A percentile compares a stretch with the other conserved stretches of the same genome.
phyloP scores from a whole-genome alignment of 2,113 vertebrate genomes.

The Willisornis vidua region DNA sequence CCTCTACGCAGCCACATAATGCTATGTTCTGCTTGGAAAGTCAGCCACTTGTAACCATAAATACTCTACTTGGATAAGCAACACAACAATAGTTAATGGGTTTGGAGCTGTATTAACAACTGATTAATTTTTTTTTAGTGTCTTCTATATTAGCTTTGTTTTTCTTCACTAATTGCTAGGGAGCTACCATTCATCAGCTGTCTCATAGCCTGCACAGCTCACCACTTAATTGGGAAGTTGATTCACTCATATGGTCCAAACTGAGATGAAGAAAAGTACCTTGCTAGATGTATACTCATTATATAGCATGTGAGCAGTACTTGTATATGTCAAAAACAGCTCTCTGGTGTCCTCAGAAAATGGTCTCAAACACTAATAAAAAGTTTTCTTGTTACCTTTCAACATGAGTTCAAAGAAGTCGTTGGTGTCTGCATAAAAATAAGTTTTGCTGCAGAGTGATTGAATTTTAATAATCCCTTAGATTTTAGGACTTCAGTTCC shows the following conservation, averaged over 20 bases:
- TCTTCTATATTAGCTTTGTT: background rate
- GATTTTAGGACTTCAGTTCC: constrained; percentile 62
- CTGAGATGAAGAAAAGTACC: background rate
- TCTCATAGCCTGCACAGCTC: constrained; percentile 22
- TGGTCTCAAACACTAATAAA: constrained; percentile 51
- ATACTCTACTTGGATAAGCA: background rate
- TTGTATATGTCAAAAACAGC: constrained; percentile 31
- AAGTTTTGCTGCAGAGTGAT: constrained; percentile 28
- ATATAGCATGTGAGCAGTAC: constrained; percentile 18
- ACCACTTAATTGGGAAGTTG: constrained; percentile 43
- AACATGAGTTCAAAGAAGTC: constrained; percentile 68
- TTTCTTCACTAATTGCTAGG: constrained; percentile 36
- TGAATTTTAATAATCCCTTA: constrained; percentile 73
- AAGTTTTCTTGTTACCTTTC: constrained; percentile 51
- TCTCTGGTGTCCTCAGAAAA: constrained; percentile 63
- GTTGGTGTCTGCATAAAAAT: constrained; percentile 60
- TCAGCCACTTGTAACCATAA: background rate
- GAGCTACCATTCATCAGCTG: constrained; percentile 32
- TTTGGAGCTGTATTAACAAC: constrained; percentile 1
- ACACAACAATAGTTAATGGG: background rate
- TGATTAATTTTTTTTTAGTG: constrained; percentile 1
- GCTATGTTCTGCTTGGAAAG: background rate
- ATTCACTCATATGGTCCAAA: background rate
- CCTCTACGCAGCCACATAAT: background rate
- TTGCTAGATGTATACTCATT: constrained; percentile 35